Conservation (phyloP, 1,140 invertebrate genomes). For the Drosophila rhopaloa region DNA sequence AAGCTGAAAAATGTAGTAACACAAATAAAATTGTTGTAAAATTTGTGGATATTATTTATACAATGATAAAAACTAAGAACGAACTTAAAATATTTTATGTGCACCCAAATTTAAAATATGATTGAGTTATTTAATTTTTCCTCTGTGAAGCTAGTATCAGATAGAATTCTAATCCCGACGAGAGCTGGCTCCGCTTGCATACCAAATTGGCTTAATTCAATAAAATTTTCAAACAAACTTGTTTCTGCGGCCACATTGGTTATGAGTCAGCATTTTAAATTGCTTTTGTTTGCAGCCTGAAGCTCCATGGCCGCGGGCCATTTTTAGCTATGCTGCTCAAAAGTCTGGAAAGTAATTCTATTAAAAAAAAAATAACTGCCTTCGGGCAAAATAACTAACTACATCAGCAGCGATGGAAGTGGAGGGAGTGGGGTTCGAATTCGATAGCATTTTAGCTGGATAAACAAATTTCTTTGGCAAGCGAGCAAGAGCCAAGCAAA, state of each 20-base stretch:
- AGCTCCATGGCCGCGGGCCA: conserved; percentile 31
- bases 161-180: conserved; percentile 3
- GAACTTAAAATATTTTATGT: no score
- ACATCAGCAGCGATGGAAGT: conserved; percentile 18
- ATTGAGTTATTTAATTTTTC: neutral
- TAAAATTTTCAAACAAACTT: conserved; percentile 62
- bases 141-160: neutral
- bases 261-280: conserved; percentile 73
- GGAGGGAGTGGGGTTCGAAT: conserved; percentile 18
- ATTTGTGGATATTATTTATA: no score
- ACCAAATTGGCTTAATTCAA: conserved; percentile 76
- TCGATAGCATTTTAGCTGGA: conserved; percentile 67
- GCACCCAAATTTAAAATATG: neutral
- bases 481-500: conserved; percentile 47
- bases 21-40: neutral
- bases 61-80: neutral
- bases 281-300: conserved; percentile 43
- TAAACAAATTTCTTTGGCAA: conserved; percentile 57
- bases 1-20: neutral
- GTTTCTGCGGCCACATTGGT: conserved; percentile 41
- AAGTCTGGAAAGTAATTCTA: conserved; percentile 72
- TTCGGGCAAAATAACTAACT: conserved; percentile 23
- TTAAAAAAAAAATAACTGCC: conserved; percentile 44
- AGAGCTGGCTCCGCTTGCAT: conserved; percentile 47
- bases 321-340: conserved; percentile 49